Conservation (phyloP, 2,797 vertebrate genomes). For the Hypotaenidia philippensis region DNA sequence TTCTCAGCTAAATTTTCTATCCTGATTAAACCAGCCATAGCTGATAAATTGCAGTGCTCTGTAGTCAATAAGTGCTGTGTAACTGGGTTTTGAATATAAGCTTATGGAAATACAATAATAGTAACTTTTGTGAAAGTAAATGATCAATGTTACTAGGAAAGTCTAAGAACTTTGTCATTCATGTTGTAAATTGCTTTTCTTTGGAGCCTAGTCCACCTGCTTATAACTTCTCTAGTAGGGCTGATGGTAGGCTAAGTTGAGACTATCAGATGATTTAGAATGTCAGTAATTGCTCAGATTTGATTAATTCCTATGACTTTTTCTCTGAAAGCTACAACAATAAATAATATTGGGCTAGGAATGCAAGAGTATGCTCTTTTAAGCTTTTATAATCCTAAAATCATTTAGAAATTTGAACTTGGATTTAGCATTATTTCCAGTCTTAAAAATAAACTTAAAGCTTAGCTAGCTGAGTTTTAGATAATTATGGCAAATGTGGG, state of each 20-base stretch:
- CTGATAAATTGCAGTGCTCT: neutral
- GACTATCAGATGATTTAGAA: neutral
- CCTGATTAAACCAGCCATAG: neutral
- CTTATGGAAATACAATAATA: neutral
- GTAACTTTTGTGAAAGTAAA: neutral
- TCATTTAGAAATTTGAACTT: neutral
- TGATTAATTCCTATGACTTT: neutral
- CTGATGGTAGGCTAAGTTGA: neutral
- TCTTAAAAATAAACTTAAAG: neutral
- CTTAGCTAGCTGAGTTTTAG: neutral
- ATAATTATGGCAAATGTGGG: neutral
- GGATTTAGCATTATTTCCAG: neutral
- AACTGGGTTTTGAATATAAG: neutral
- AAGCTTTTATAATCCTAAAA: neutral
- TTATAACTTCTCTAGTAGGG: neutral
- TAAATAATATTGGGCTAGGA: neutral
- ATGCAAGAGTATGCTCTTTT: neutral
- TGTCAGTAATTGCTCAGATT: neutral
- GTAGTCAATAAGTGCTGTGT: neutral
- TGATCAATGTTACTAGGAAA: neutral
- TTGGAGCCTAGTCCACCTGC: neutral
- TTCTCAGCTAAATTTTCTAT: neutral
- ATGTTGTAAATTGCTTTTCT: neutral
- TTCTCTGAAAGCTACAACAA: neutral
- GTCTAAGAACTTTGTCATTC: neutral